phyloP scores from a whole-genome alignment of 2,797 vertebrate genomes.

The Pseudotriccus pelzelni region DNA sequence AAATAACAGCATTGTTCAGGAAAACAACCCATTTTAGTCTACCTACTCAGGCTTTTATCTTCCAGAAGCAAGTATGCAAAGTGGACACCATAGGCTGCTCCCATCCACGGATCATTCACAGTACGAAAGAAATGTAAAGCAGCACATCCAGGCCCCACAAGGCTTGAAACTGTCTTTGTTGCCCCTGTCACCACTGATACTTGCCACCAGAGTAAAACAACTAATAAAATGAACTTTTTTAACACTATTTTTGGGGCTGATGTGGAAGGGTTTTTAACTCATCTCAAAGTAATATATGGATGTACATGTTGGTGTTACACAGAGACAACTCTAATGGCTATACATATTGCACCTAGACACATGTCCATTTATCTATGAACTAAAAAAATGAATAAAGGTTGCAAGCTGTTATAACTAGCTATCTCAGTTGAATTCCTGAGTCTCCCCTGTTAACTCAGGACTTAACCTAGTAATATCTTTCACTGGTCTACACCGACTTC shows the following conservation, averaged over 20 bases:
- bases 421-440: background rate
- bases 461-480: background rate
- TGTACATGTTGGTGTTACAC: background rate
- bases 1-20: background rate
- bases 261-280: background rate
- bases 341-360: background rate
- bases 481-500: background rate
- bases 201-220: background rate
- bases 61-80: background rate
- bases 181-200: background rate
- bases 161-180: background rate
- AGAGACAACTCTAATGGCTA: background rate
- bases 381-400: background rate
- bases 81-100: no score
- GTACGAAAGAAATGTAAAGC: background rate
- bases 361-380: background rate
- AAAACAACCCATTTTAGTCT: background rate
- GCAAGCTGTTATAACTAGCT: background rate
- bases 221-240: background rate
- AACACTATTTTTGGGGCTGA: background rate
- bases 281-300: background rate
- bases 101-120: rapidly evolving
- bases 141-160: rapidly evolving
- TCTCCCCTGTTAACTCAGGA: background rate
- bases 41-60: background rate